Evolutionary conservation across 2,797 vertebrate genomes (phyloP).

Genomic region (Leontopithecus rosalia): DNA sequence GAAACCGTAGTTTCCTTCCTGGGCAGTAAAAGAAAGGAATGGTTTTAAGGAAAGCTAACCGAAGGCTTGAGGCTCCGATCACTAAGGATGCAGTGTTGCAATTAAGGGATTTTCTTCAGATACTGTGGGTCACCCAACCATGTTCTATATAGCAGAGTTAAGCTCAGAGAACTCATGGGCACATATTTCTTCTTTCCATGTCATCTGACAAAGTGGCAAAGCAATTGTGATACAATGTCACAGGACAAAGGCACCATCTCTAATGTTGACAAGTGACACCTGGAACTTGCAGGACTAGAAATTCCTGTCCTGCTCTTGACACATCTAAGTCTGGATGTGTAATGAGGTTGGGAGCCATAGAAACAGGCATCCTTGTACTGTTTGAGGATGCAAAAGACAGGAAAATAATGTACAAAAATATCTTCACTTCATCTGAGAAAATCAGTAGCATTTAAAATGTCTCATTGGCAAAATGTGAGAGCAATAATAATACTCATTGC

Average conservation of each 20-base stretch:
- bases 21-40: background rate
- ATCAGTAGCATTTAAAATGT: background rate
- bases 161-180: background rate
- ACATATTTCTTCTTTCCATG: slow-evolving; percentile 18
- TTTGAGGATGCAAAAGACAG: background rate
- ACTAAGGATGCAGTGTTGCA: background rate
- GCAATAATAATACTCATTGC: background rate
- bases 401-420: background rate
- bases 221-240: background rate
- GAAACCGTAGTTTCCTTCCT: background rate
- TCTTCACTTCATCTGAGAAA: background rate
- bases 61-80: background rate
- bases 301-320: background rate
- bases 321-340: background rate
- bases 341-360: background rate
- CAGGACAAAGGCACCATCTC: background rate
- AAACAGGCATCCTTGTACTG: background rate
- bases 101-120: slow-evolving; percentile 16
- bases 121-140: background rate
- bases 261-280: background rate
- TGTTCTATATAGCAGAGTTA: background rate
- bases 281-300: background rate
- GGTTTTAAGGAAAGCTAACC: slow-evolving; percentile 23
- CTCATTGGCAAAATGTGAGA: background rate
- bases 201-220: slow-evolving; percentile 14